Base-by-base conservation (phyloP, 2,113 vertebrate genomes). In the Lichenostomus cassidix region DNA sequence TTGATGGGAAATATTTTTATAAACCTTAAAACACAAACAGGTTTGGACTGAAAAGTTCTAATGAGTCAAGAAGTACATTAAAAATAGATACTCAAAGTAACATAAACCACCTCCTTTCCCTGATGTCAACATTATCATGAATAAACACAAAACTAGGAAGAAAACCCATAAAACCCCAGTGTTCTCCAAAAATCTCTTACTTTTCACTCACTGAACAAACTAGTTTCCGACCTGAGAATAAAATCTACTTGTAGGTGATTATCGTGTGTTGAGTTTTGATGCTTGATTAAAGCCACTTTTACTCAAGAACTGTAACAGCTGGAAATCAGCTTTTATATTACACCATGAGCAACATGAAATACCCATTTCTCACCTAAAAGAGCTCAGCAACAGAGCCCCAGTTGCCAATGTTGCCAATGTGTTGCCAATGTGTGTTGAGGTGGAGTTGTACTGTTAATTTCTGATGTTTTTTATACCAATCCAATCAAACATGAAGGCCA, bases 1-100 rank as follows among this genome's bases (percentile, higher is more conserved):
- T 89, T 87, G 69, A 80, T 80, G 85, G 59, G 83, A 93, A 88
- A 83, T 93, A 86, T 88, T 96, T 95, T 83, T 37, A 59, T 70
- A 82, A 90, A 87, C 39, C 46, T 90, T 93, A 81, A 94, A 91
- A 80, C 63, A 70, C 39, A 73, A 90, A 60, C 22, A 59, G 49
- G 52, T 67, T 81, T 77, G 28, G 64, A 55, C 47, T 46, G 47
- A 70, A 35, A 47, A 55, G 21, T 78, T 94, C 41, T 59, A 60
- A 94, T 70, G 55, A 70, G 71, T 89, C 83, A 60, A 92, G 60
- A 59, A 83, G 74, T 39, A 47, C 58, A 41, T 67, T 83, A 59
- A 52, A 94, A 84, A 18, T 17, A 94, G 82, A 56, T 69, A 60
- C 23, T 70, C n/a, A 23, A 41, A 73, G 25, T 37, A 80, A 69